Conservation (phyloP, 2,113 vertebrate genomes). For the Anser brachyrhynchus region DNA sequence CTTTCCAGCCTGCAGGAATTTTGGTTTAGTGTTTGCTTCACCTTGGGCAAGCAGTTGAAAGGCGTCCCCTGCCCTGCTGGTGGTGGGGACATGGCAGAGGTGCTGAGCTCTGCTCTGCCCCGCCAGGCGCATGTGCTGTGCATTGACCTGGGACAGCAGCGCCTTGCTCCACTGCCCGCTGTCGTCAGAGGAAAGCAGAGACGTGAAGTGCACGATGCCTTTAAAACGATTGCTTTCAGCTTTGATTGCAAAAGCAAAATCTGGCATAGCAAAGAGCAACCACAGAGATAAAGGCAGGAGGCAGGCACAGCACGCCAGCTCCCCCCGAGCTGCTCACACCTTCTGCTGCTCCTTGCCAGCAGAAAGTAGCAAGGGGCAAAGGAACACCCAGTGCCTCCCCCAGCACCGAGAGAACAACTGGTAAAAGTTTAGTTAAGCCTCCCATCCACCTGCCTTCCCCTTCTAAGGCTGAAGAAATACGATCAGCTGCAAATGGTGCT, state of each 20-base stretch:
- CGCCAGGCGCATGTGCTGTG: not conserved
- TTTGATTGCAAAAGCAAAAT: slow-evolving; percentile 30
- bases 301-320: not conserved
- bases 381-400: not conserved
- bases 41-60: not conserved
- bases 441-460: not conserved
- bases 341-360: not conserved
- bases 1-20: not conserved
- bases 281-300: not conserved
- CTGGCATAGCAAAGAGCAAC: not conserved
- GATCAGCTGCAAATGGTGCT: not conserved
- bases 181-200: not conserved
- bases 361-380: not conserved
- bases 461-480: not conserved
- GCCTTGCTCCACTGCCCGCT: not conserved
- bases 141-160: not conserved
- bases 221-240: not conserved
- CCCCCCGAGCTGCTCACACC: not conserved
- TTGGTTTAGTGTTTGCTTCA: not conserved
- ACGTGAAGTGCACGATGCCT: not conserved
- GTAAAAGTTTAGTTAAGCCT: not conserved
- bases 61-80: not conserved
- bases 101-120: fast-evolving
- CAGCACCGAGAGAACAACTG: not conserved
- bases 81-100: not conserved